These are phyloP conservation scores for Timandra comae DNA, from an alignment of 2,888 invertebrate genomes.

Conservation along the genomic window DNA sequence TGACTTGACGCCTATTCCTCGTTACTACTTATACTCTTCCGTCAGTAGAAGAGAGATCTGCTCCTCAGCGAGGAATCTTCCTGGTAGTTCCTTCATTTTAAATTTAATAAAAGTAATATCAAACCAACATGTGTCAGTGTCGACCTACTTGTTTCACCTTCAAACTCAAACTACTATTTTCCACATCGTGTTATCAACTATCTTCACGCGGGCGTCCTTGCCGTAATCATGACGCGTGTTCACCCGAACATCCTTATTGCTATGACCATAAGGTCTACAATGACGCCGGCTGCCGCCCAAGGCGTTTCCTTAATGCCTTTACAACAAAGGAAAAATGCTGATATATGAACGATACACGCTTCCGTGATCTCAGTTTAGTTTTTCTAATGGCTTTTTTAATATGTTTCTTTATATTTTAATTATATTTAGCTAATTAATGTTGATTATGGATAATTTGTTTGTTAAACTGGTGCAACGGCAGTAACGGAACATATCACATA, in stretches of 20 bases:
- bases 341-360: constrained; percentile 31
- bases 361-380: constrained; percentile 32
- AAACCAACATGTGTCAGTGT: too few species aligned
- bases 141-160: constrained; percentile 19
- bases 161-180: constrained; percentile 17
- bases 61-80: too few species aligned
- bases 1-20: too few species aligned
- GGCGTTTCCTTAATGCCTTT: constrained; percentile 38
- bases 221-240: background rate
- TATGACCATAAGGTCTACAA: constrained; percentile 6
- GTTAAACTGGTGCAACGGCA: too few species aligned
- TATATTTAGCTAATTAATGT: too few species aligned
- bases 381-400: constrained; percentile 14
- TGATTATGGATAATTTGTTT: too few species aligned
- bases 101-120: too few species aligned
- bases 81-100: too few species aligned
- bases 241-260: constrained; percentile 1
- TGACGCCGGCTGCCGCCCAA: constrained; percentile 26
- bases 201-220: constrained; percentile 24
- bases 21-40: too few species aligned
- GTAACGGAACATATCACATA: too few species aligned
- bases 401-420: too few species aligned
- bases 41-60: too few species aligned
- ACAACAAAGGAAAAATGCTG: constrained; percentile 38
- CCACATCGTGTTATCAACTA: constrained; percentile 22